A percentile compares a stretch with the other conserved stretches of the same genome.
phyloP scores from a whole-genome alignment of 1,140 invertebrate species.

The Caenorhabditis inopinata region DNA sequence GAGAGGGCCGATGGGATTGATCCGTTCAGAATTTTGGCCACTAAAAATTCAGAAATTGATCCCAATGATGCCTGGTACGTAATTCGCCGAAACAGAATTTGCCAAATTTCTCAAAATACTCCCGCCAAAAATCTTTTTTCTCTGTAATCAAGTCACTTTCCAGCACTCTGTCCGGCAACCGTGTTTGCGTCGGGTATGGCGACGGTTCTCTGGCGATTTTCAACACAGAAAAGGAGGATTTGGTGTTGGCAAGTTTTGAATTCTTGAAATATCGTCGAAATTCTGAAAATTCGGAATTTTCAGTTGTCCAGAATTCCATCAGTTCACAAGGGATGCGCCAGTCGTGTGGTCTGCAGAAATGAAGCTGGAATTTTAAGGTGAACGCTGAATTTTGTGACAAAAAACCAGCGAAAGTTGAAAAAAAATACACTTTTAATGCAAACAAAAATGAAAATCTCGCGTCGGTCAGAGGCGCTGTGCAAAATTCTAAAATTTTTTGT shows the following conservation, averaged over 20 bases:
- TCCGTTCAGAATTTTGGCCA: background rate
- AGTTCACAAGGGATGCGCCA: background rate
- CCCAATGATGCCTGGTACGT: background rate
- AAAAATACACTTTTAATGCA: no score
- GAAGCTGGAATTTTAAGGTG: background rate
- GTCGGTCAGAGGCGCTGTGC: no score
- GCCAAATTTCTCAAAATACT: background rate
- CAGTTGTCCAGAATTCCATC: constrained; percentile 4
- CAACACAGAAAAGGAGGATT: background rate
- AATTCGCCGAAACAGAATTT: background rate
- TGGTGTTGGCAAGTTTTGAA: background rate
- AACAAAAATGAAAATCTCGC: no score
- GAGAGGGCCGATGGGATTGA: background rate
- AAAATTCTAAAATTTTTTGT: no score
- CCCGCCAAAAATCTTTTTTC: background rate
- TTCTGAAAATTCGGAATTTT: background rate
- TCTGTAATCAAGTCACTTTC: no score
- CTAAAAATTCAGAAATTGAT: background rate
- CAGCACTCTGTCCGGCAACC: background rate
- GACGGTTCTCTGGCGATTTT: background rate
- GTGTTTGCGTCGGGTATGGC: background rate
- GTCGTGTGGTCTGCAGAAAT: background rate
- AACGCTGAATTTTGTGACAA: background rate
- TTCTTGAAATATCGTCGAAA: background rate
- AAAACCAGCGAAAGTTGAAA: no score